Evolutionary conservation across 2,888 invertebrate species (phyloP).

Genomic region (Protophormia terraenovae): DNA sequence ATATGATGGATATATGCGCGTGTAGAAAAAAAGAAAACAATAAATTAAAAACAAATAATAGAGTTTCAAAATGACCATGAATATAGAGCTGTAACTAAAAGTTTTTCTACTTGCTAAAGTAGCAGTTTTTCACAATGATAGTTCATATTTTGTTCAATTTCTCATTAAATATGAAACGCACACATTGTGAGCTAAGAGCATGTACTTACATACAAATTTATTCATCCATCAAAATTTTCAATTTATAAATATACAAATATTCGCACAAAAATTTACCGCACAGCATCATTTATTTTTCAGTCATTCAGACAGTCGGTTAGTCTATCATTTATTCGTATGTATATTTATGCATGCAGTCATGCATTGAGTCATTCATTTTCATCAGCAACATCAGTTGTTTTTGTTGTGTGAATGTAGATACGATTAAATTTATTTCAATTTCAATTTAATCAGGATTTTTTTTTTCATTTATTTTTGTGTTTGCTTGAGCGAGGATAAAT

Average conservation of each 20-base stretch:
- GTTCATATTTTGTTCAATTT: not conserved
- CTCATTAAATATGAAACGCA: conserved; percentile 2
- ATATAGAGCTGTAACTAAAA: not conserved
- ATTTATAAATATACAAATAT: conserved; percentile 75
- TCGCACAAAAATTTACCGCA: conserved; percentile 2
- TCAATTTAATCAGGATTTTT: conserved; percentile 43
- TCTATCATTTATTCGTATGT: conserved; percentile 56
- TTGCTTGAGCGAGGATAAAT: not conserved
- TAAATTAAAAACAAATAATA: conserved; percentile 7
- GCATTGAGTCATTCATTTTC: conserved; percentile 75
- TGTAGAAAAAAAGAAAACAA: not conserved
- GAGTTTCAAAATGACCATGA: conserved; percentile 13
- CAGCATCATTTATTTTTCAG: not conserved
- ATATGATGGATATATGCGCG: conserved; percentile 25
- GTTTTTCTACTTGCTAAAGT: not conserved
- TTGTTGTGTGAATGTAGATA: conserved; percentile 11
- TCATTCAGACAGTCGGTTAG: not conserved
- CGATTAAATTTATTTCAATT: conserved; percentile 55
- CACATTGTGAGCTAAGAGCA: not conserved
- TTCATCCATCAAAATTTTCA: conserved; percentile 78
- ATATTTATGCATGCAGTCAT: conserved; percentile 31
- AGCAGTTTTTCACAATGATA: not conserved
- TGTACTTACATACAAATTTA: conserved; percentile 72
- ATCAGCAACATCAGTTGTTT: conserved; percentile 31
- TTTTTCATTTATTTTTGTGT: not conserved